These are phyloP conservation scores for Triops cancriformis DNA, from an alignment of 1,140 invertebrate species.

Conservation along the genomic window DNA sequence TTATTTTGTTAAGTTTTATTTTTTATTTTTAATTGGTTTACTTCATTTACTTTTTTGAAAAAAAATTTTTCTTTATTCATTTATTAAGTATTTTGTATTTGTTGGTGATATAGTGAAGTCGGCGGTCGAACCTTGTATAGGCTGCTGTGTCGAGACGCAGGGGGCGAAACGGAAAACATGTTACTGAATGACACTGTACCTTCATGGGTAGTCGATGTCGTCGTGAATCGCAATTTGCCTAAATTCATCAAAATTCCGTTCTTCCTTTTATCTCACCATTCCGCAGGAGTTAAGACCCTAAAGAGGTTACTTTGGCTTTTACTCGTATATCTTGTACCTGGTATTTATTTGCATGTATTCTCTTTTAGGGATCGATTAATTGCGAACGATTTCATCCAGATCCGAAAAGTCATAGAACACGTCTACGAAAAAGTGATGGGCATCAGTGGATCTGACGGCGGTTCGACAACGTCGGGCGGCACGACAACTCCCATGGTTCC, in stretches of 20 bases:
- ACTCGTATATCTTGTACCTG: not conserved
- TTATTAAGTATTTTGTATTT: not conserved
- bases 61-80: not conserved
- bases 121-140: constrained; percentile 87
- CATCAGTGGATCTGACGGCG: constrained; percentile 60
- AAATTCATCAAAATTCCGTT: constrained; percentile 98
- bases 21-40: not conserved
- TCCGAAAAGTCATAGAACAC: constrained; percentile 98
- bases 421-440: constrained; percentile 94
- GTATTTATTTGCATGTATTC: not conserved
- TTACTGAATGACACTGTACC: constrained; percentile 91
- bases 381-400: constrained; percentile 98
- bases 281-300: constrained; percentile 78
- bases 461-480: constrained; percentile 47
- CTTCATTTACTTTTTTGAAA: too few relatives aligned
- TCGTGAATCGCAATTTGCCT: constrained; percentile 86
- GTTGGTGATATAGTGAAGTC: constrained; percentile 63
- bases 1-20: too few relatives aligned
- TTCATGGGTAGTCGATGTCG: constrained; percentile 90
- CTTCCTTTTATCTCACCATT: constrained; percentile 84
- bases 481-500: constrained; percentile 27
- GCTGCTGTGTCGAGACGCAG: constrained; percentile 81
- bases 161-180: constrained; percentile 88
- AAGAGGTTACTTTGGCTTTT: constrained; percentile 66
- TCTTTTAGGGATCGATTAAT: constrained; percentile 79